Conservation (phyloP, 2,797 vertebrate genomes). For the Antennarius maculatus region DNA sequence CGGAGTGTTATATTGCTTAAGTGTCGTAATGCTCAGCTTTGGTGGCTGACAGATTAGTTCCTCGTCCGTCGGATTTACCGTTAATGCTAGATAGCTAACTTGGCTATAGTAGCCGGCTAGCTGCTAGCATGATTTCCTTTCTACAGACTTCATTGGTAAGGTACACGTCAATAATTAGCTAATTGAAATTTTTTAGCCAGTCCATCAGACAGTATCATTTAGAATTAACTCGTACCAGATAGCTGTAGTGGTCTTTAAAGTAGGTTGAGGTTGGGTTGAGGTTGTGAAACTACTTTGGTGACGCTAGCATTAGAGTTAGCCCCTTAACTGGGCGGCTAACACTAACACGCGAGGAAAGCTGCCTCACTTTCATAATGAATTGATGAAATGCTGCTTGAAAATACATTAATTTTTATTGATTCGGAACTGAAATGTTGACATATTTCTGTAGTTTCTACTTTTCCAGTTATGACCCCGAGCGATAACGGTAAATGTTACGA, state of each 20-base stretch:
- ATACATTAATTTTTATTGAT: neutral
- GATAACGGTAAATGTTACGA: conserved; percentile 39
- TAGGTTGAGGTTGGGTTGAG: conserved; percentile 31
- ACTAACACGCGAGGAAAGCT: neutral
- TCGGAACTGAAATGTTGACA: neutral
- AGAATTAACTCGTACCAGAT: too few relatives aligned
- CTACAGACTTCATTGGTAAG: neutral
- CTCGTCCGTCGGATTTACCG: conserved; percentile 70
- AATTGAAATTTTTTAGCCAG: neutral
- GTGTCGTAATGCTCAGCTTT: conserved; percentile 54
- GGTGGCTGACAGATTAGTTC: conserved; percentile 71
- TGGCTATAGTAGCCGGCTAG: conserved; percentile 54
- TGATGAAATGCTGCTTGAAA: neutral
- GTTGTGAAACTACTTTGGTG: conserved; percentile 34
- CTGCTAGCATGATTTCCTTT: conserved; percentile 36
- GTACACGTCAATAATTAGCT: neutral
- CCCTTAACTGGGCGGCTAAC: conserved; percentile 35
- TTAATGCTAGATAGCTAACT: conserved; percentile 54
- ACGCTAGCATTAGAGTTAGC: conserved; percentile 37
- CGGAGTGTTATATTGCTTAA: conserved; percentile 19
- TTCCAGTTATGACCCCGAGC: neutral
- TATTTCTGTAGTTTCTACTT: neutral
- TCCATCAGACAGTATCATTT: too few relatives aligned
- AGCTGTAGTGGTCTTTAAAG: conserved; percentile 9
- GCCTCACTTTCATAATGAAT: neutral